Base-by-base conservation (phyloP, 2,797 vertebrate species). In the Xenentodon cancila region DNA sequence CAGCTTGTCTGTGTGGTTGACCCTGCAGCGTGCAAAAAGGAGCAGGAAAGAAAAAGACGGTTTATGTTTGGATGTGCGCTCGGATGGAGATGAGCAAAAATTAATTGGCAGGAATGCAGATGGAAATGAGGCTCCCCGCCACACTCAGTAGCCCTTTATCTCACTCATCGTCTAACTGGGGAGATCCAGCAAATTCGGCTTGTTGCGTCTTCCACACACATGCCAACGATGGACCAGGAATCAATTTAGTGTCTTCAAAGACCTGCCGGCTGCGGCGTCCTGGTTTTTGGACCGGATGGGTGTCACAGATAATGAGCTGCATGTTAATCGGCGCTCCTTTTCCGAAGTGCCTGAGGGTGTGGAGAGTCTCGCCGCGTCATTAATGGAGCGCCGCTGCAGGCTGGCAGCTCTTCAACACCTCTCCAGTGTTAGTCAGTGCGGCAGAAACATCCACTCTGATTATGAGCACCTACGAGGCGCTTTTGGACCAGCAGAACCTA, bases 31-130 rank as follows among this genome's bases (percentile, higher is more conserved):
- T 37, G 3, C 3, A 9, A 9, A 32, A 9, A 32, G 9, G 9
- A 15, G 18, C n/a, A 44, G 19, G 9, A 45, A 45, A 44, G 15
- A 46, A 48, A 61, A 55, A 32, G 34, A 5, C 46, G 8, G 43
- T 70, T 54, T 63, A 61, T 52, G 17, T 50, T 19, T 45, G 57
- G 56, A 53, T 69, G 58, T 9, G 34, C 34, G 15, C 53, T 60
- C 68, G 37, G 51, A 59, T 50, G 25, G 49, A 78, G 73, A 82
- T 89, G 84, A 82, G 75, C 82, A 82, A 84, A 84, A 82, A 86
- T 81, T 67, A 81, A 80, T 69, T 72, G 68, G 7, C 34, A 52
- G 66, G 62, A 80, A 78, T 71, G 68, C 66, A 70, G 73, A 82
- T 40, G 59, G 53, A 77, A 64, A 79, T 27, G 7, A 68, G 64